These are phyloP conservation scores for Allolobophora icterica DNA, from an alignment of 2,888 invertebrate genomes.

Conservation along the genomic window DNA sequence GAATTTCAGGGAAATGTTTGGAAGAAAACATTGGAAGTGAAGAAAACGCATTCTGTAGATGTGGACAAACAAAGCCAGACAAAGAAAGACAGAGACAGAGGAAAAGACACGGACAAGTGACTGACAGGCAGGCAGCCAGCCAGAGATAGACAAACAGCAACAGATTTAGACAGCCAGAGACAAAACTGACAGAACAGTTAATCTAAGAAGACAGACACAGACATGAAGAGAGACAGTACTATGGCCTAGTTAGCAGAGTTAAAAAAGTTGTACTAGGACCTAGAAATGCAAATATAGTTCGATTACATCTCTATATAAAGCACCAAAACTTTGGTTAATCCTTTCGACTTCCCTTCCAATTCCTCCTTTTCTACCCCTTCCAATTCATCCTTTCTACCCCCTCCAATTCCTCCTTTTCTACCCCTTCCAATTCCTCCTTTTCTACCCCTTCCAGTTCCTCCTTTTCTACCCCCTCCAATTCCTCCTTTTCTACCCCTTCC, in stretches of 20 bases:
- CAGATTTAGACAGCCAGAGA: too few species aligned
- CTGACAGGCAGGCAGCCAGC: background rate
- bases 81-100: background rate
- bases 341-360: background rate
- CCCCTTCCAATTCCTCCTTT: too few species aligned
- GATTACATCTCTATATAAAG: background rate
- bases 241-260: background rate
- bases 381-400: too few species aligned
- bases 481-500: too few species aligned
- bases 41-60: background rate
- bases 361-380: too few species aligned
- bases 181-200: too few species aligned
- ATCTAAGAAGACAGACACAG: too few species aligned
- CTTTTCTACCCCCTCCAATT: too few species aligned
- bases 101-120: background rate
- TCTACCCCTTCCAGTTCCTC: too few species aligned
- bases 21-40: background rate
- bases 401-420: too few species aligned
- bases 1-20: background rate
- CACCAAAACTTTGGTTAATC: background rate
- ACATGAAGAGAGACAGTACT: background rate
- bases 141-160: background rate
- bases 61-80: background rate
- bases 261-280: background rate
- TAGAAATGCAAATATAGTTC: background rate